A percentile compares a stretch with the other conserved stretches of the same genome.
phyloP scores from a whole-genome alignment of 2,113 vertebrate genomes.

The Emydura subglobosa region DNA sequence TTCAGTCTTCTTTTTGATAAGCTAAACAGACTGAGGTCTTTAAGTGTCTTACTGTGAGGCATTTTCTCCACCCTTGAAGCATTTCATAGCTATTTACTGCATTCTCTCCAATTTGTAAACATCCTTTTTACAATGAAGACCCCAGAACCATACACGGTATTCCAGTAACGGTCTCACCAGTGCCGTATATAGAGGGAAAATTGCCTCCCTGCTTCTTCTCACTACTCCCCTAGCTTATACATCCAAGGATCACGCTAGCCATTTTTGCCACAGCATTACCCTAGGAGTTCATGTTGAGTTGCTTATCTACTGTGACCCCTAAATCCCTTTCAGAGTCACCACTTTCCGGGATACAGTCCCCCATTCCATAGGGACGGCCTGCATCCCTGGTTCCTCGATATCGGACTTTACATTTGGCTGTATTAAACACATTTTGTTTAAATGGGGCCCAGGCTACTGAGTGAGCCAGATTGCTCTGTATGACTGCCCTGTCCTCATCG shows the following conservation, averaged over 20 bases:
- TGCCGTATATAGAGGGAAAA: neutral
- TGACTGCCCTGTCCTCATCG: neutral
- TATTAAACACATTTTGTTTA: neutral
- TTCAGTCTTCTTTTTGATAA: neutral
- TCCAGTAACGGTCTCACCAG: neutral
- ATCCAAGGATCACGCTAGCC: neutral
- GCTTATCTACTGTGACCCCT: neutral
- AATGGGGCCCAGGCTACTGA: neutral
- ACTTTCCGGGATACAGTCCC: neutral
- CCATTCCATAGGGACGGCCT: neutral
- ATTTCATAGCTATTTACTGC: neutral
- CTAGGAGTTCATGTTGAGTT: neutral
- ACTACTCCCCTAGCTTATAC: neutral
- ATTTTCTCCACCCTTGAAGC: neutral
- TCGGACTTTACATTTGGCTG: neutral
- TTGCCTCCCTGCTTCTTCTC: neutral
- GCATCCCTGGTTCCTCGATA: neutral
- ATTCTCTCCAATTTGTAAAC: neutral
- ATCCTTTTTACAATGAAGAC: neutral
- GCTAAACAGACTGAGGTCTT: fast-evolving
- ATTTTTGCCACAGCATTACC: neutral
- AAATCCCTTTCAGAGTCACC: neutral
- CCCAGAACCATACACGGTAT: neutral
- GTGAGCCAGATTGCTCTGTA: too few species aligned
- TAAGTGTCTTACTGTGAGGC: neutral